Evolutionary conservation across 2,113 vertebrate species (phyloP), one percentile per base, ranked within the genome.

Genomic region (Astur gentilis): DNA sequence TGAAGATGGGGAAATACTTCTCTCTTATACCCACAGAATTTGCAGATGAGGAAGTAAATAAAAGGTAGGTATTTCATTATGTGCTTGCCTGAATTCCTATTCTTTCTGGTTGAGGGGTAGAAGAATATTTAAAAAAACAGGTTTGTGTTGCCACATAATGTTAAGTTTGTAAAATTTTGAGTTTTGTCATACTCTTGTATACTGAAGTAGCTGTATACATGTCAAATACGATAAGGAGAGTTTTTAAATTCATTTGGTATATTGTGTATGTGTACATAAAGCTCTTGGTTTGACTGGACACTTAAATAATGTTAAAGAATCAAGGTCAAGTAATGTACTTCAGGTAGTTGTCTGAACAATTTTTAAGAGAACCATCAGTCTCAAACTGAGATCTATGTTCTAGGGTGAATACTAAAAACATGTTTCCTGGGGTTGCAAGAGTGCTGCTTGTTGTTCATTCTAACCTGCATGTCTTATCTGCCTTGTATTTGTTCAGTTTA

Each of bases 1-100:
- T 99, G 89, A 99, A 99, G 98, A 99, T 99, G 99, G 98, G 99
- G 82, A 99, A 99, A 95, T 99, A 99, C 92, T 99, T 99, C 87
- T 98, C 99, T 91, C 98, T 99, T 57, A 98, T 99, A 97, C 99
- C 99, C 57, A 99, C 98, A 96, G 98, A 98, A 97, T 99, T 99
- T 95, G 86, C 97, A 38, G 98, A 99, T 96, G 98, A 98, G 72
- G 98, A 98, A 85, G 96, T 98, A 95, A 99, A 99, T 94, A 97
- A 98, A 94, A 99, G 99, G 99, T 99, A 95, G 47, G 55, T 87
- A 47, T 87, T 82, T 77, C 49, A 65, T 76, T 77, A 27, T 16
- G 40, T 65, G n/a, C 29, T 71, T 96, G 73, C 14, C 36, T 47
- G 61, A 31, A 15, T 67, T 80, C 23, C 29, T 17, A 7, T 38